phyloP scores from a whole-genome alignment of 2,888 invertebrate species.

The Dynastes grantii region DNA sequence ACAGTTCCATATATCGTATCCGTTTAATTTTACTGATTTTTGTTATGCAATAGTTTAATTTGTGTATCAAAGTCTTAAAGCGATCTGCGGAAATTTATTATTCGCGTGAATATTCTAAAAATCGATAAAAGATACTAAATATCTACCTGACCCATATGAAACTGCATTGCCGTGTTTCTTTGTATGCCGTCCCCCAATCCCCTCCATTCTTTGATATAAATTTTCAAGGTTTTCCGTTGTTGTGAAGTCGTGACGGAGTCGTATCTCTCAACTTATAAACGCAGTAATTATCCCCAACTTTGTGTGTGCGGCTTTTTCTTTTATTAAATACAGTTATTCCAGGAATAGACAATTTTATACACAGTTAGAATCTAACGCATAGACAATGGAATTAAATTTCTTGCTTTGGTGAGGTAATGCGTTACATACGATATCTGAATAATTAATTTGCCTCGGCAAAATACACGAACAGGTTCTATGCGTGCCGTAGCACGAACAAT shows the following conservation, averaged over 20 bases:
- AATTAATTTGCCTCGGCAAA: slow-evolving; percentile 19
- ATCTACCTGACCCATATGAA: slow-evolving; percentile 2
- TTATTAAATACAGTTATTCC: slow-evolving; percentile 5
- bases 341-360: slow-evolving; percentile 21
- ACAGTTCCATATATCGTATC: background rate
- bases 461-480: background rate
- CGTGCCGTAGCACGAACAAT: too few relatives aligned
- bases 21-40: slow-evolving; percentile 10
- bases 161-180: slow-evolving; percentile 28
- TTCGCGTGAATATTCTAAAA: slow-evolving; percentile 8
- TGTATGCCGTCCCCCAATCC: background rate
- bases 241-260: slow-evolving; percentile 29
- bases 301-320: slow-evolving; percentile 8
- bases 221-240: slow-evolving; percentile 37
- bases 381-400: slow-evolving; percentile 16
- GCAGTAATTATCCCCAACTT: slow-evolving; percentile 21
- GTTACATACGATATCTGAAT: slow-evolving; percentile 1
- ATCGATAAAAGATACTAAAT: slow-evolving; percentile 5
- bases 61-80: slow-evolving; percentile 12
- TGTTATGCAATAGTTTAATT: slow-evolving; percentile 6
- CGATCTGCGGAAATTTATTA: slow-evolving; percentile 4
- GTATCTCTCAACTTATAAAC: slow-evolving; percentile 30
- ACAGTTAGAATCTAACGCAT: slow-evolving; percentile 3
- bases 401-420: slow-evolving; percentile 22
- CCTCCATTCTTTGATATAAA: slow-evolving; percentile 22